These are phyloP conservation scores for Drosophila subsilvestris DNA, from an alignment of 2,888 invertebrate genomes.

Conservation along the genomic window DNA sequence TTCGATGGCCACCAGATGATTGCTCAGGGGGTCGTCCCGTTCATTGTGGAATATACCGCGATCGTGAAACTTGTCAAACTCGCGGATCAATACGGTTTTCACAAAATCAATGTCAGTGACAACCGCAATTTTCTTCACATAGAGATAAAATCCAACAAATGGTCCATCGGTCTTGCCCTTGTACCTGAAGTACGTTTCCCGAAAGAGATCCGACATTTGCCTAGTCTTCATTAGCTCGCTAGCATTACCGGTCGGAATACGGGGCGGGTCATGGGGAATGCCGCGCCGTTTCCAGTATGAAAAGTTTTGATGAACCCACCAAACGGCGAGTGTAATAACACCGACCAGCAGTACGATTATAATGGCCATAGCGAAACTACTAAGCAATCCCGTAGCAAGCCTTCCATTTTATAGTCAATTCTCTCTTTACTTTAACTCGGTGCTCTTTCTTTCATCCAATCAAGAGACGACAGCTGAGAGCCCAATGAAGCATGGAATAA, in stretches of 20 bases:
- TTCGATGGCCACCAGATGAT: slow-evolving; percentile 82
- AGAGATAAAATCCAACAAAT: slow-evolving; percentile 77
- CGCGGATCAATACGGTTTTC: slow-evolving; percentile 78
- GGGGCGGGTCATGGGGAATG: slow-evolving; percentile 62
- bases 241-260: slow-evolving; percentile 65
- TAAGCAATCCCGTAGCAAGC: fast-evolving
- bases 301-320: slow-evolving; percentile 53
- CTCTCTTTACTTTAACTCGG: background rate
- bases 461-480: background rate
- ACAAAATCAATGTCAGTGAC: slow-evolving; percentile 75
- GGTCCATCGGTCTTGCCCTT: slow-evolving; percentile 68
- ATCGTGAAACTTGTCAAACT: slow-evolving; percentile 80
- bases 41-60: slow-evolving; percentile 80
- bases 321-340: slow-evolving; percentile 19
- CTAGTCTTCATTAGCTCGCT: slow-evolving; percentile 47
- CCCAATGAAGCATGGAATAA: no score
- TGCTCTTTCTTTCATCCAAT: slow-evolving; percentile 2
- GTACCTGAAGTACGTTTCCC: slow-evolving; percentile 64
- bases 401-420: slow-evolving; percentile 17
- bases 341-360: slow-evolving; percentile 25
- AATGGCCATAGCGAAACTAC: slow-evolving; percentile 21
- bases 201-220: slow-evolving; percentile 53
- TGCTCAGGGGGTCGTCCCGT: slow-evolving; percentile 82
- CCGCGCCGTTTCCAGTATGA: slow-evolving; percentile 62
- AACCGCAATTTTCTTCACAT: slow-evolving; percentile 59